Evolutionary conservation across 2,797 vertebrate species (phyloP).

Genomic region (Gallinago nigripennis): DNA sequence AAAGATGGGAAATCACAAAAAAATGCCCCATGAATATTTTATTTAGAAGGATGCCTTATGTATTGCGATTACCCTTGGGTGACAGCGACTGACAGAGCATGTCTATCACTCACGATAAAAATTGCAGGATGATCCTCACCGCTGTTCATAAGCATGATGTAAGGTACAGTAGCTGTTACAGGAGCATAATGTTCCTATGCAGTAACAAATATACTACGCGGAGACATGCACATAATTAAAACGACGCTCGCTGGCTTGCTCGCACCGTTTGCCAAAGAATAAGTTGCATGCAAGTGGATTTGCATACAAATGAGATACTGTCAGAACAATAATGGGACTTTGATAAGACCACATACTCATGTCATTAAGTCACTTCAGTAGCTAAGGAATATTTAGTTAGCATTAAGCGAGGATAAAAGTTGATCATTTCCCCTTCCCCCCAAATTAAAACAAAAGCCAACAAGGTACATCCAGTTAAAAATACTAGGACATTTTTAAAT

Average conservation of each 20-base stretch:
- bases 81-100: background rate
- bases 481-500: background rate
- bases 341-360: conserved; percentile 71
- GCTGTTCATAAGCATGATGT: conserved; percentile 43
- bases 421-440: conserved; percentile 60
- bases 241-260: conserved; percentile 45
- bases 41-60: background rate
- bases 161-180: conserved; percentile 10
- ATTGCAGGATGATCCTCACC: conserved; percentile 6
- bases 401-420: conserved; percentile 47
- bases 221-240: conserved; percentile 70
- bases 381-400: conserved; percentile 61
- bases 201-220: conserved; percentile 65
- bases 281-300: conserved; percentile 75
- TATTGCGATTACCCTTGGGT: background rate
- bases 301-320: conserved; percentile 80
- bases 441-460: conserved; percentile 37
- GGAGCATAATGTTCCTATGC: conserved; percentile 59
- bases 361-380: conserved; percentile 71
- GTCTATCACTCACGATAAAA: conserved; percentile 32
- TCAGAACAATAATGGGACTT: conserved; percentile 70
- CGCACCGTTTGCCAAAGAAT: conserved; percentile 71
- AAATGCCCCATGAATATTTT: background rate
- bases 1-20: conserved; percentile 16
- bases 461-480: background rate